Percentiles rank a stretch among this genome's conserved stretches.
Evolutionary conservation across 2,113 vertebrate genomes (phyloP).

Genomic region (Xenus cinereus): DNA sequence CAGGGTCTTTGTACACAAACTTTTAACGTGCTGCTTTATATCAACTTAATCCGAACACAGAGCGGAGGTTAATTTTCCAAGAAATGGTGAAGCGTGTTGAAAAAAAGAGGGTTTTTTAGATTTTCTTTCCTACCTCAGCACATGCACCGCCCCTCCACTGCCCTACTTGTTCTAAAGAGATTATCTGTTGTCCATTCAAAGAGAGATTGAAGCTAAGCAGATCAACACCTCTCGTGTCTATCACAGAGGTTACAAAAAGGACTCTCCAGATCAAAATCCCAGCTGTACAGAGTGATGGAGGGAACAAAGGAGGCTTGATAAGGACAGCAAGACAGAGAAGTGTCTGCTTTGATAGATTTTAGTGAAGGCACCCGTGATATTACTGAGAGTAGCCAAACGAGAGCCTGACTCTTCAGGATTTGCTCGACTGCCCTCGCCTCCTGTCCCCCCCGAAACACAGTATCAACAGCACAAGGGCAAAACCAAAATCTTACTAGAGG

Average conservation of each 20-base stretch:
- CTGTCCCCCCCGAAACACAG: background rate
- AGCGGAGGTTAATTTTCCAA: background rate
- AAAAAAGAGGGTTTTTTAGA: fast-evolving
- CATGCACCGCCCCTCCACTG: background rate
- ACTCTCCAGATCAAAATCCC: constrained; percentile 18
- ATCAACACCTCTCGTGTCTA: constrained; percentile 71
- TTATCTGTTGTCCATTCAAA: constrained; percentile 78
- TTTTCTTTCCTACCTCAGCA: background rate
- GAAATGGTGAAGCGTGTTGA: background rate
- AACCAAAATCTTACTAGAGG: background rate
- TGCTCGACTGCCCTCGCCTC: background rate
- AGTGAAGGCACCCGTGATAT: background rate
- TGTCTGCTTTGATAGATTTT: background rate
- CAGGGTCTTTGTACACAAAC: background rate
- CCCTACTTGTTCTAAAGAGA: constrained; percentile 80
- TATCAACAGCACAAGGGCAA: background rate
- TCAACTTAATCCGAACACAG: background rate
- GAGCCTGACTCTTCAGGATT: background rate
- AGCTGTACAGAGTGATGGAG: background rate
- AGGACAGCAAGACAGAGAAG: background rate
- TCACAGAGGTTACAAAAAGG: constrained; percentile 66
- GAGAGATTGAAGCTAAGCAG: constrained; percentile 85
- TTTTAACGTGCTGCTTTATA: background rate
- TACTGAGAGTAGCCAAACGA: background rate
- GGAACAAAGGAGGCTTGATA: background rate